Percentiles rank a stretch among this genome's conserved stretches.
Evolutionary conservation across 2,113 vertebrate genomes (phyloP).

Genomic region (Madoqua kirkii): DNA sequence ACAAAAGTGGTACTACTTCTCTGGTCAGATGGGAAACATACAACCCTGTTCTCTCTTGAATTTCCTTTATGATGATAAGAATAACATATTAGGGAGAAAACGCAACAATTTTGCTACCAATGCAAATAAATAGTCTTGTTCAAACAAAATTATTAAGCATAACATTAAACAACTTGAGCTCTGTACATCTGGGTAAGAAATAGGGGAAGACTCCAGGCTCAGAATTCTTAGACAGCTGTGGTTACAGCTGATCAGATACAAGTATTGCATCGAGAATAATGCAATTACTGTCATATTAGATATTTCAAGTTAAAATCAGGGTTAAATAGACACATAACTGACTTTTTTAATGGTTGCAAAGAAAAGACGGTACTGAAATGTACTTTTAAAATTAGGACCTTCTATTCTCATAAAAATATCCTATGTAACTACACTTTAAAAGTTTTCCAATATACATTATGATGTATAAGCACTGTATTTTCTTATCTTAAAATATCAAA

Average conservation of each 20-base stretch:
- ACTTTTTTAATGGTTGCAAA: neutral
- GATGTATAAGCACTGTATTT: constrained; percentile 20
- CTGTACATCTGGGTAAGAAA: constrained; percentile 42
- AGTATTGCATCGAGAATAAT: constrained; percentile 10
- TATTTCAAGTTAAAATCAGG: constrained; percentile 55
- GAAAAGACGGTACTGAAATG: constrained; percentile 23
- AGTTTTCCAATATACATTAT: constrained; percentile 46
- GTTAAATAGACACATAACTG: constrained; percentile 42
- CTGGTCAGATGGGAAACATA: constrained; percentile 47
- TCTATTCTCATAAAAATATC: constrained; percentile 44
- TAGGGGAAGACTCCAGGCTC: neutral
- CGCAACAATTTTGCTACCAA: neutral
- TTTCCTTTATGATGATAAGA: constrained; percentile 34
- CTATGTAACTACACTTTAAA: neutral
- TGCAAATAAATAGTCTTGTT: constrained; percentile 47
- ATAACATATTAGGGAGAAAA: constrained; percentile 12
- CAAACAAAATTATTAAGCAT: constrained; percentile 55
- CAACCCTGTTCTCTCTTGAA: neutral
- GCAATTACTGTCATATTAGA: constrained; percentile 58
- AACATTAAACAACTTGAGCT: constrained; percentile 49
- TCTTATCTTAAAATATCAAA: constrained; percentile 60
- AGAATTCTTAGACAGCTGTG: neutral
- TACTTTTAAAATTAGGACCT: constrained; percentile 25
- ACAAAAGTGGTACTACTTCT: constrained; percentile 57
- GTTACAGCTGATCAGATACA: neutral